Conservation (phyloP, 2,888 invertebrate species). For the Tenthredo scrophulariae region DNA sequence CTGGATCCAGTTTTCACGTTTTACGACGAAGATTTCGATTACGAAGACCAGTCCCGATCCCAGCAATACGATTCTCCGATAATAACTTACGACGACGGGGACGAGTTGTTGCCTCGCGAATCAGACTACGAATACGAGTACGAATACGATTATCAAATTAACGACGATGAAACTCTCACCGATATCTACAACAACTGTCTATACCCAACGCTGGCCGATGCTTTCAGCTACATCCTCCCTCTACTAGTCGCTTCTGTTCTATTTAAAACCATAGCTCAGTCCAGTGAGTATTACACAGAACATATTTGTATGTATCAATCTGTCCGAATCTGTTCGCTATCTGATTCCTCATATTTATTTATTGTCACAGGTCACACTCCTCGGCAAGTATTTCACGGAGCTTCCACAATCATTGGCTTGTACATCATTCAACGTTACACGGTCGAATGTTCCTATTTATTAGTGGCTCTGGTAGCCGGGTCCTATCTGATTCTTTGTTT, state of each 20-base stretch:
- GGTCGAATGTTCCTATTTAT: conserved; percentile 69
- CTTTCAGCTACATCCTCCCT: conserved; percentile 70
- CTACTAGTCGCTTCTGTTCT: conserved; percentile 67
- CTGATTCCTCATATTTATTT: not conserved
- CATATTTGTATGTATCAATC: conserved; percentile 36
- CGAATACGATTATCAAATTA: conserved; percentile 69
- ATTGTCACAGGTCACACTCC: conserved; percentile 64
- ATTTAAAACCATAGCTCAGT: conserved; percentile 69
- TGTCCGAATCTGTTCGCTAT: conserved; percentile 41
- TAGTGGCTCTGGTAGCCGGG: conserved; percentile 66
- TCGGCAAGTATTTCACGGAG: conserved; percentile 63
- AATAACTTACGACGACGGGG: conserved; percentile 15
- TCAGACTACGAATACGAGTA: conserved; percentile 69
- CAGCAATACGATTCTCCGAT: conserved; percentile 30
- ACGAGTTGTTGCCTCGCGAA: conserved; percentile 21
- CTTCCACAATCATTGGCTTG: conserved; percentile 69
- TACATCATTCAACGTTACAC: conserved; percentile 71
- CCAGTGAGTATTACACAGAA: conserved; percentile 63
- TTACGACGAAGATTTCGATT: conserved; percentile 69
- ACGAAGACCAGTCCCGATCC: conserved; percentile 65
- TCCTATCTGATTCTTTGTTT: conserved; percentile 69
- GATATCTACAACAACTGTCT: conserved; percentile 73
- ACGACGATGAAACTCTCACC: conserved; percentile 65
- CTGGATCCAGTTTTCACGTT: conserved; percentile 47
- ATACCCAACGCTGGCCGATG: conserved; percentile 70